A percentile compares a stretch with the other conserved stretches of the same genome.
Evolutionary conservation across 2,113 vertebrate species (phyloP).

Genomic region (Ailuropoda melanoleuca): DNA sequence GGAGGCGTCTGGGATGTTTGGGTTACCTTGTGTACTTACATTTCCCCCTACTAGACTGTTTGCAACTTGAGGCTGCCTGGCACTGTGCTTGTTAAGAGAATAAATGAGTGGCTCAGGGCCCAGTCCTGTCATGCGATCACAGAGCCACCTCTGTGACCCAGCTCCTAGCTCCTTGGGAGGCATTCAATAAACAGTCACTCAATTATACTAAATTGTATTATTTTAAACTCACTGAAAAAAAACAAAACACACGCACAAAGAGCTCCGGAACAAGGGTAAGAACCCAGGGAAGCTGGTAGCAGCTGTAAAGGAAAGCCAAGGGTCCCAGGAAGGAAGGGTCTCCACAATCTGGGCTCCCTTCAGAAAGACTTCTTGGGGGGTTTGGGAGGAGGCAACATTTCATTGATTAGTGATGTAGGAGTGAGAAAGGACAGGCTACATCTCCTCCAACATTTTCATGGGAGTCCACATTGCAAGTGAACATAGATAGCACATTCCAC

Average conservation of each 20-base stretch:
- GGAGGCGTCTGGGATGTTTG: fast-evolving
- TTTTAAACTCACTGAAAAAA: background rate
- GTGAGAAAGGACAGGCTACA: background rate
- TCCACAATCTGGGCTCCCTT: background rate
- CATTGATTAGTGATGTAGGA: background rate
- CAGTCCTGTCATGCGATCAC: background rate
- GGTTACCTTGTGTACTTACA: too few relatives aligned
- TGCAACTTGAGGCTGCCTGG: background rate
- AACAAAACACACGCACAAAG: background rate
- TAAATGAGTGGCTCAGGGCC: background rate
- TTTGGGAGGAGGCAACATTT: background rate
- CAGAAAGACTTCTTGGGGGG: background rate
- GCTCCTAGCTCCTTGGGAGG: background rate
- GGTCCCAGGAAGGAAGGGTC: background rate
- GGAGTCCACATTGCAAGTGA: background rate
- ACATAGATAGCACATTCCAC: background rate
- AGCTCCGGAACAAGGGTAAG: background rate
- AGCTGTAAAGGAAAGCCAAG: background rate
- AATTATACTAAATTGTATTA: background rate
- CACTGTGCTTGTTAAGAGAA: background rate
- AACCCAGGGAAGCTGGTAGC: background rate
- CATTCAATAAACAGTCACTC: background rate
- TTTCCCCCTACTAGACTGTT: background rate
- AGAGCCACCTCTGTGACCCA: background rate
- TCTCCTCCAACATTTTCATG: background rate